A percentile compares a stretch with the other conserved stretches of the same genome.
Evolutionary conservation across 1,140 invertebrate species (phyloP).

Genomic region (Diorhabda sublineata): DNA sequence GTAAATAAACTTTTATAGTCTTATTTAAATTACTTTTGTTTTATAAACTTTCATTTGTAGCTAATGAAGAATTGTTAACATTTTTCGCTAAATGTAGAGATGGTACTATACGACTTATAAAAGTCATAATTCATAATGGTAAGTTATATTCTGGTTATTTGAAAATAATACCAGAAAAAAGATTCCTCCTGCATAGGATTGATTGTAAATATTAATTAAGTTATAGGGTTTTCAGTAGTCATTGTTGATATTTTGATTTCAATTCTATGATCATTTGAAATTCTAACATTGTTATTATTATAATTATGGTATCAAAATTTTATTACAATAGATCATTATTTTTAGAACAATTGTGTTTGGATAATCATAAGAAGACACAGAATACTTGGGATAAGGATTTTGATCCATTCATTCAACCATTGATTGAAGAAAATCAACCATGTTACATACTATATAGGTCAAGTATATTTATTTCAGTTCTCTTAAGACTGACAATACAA

Average conservation of each 20-base stretch:
- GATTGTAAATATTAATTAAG: too few species aligned
- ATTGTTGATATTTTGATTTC: too few species aligned
- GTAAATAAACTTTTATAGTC: too few species aligned
- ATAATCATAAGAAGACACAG: constrained; percentile 61
- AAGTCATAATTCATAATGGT: constrained; percentile 86
- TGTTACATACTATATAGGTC: constrained; percentile 86
- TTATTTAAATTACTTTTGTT: not conserved
- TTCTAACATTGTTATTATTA: too few species aligned
- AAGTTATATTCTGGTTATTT: constrained; percentile 36
- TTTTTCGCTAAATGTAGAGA: constrained; percentile 79
- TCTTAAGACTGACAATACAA: too few species aligned
- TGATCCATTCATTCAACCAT: constrained; percentile 69
- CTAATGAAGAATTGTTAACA: constrained; percentile 74
- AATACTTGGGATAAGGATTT: constrained; percentile 87
- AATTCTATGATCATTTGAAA: too few species aligned
- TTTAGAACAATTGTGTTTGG: constrained; percentile 72
- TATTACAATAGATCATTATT: constrained; percentile 21
- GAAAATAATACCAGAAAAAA: too few species aligned
- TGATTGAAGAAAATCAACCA: constrained; percentile 83
- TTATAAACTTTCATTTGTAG: constrained; percentile 53
- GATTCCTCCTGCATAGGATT: too few species aligned
- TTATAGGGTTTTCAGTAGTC: too few species aligned
- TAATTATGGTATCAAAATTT: not conserved
- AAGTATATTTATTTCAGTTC: too few species aligned
- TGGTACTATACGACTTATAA: constrained; percentile 74